Evolutionary conservation across 1,140 invertebrate species (phyloP), one percentile per base, ranked within the genome.

Genomic region (Drosophila parabipectinata): DNA sequence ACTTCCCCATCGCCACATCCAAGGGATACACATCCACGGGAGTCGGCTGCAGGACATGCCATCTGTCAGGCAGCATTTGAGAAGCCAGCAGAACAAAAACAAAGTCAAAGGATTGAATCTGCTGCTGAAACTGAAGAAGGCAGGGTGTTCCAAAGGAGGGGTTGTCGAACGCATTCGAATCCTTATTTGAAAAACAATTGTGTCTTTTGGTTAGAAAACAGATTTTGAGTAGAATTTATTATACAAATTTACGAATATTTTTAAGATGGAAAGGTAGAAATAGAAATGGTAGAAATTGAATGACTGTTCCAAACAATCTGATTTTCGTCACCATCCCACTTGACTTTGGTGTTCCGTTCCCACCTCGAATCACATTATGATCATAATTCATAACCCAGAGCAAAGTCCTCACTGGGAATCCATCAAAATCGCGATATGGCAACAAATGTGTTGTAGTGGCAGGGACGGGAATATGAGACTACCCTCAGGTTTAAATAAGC

Each of bases 361-460:
- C 77, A 85, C 72, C 68, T 67, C 37, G 12, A 18, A 45, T 21
- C 74, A 68, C 59, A 58, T 30, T 57, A 44, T 58, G 64, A 69
- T 87, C 81, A 85, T 81, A 87, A 85, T 67, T 87, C 82, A 85
- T 59, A 72, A 78, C 18, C 45, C 57, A 52, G 28, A 18, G 39
- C 6, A 34, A 9, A 14, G 18, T 1, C 15, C 52, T 12, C 53
- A 15, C 32, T 21, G 64, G 18, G 64, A 77, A 77, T 84, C 64
- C 79, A 80, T 85, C 81, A 75, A 87, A 78, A 72, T 52, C 41
- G 48, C 69, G 48, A 77, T 62, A 74, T 75, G 59, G 82, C 73
- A 66, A 77, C 82, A 84, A 81, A 77, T 87, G 67, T 77, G 41
- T 57, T 57, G 63, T 81, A 81, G 73, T 87, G 61, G 34, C 68